phyloP scores from a whole-genome alignment of 1,140 invertebrate species.

The Scaptomyza graminum region DNA sequence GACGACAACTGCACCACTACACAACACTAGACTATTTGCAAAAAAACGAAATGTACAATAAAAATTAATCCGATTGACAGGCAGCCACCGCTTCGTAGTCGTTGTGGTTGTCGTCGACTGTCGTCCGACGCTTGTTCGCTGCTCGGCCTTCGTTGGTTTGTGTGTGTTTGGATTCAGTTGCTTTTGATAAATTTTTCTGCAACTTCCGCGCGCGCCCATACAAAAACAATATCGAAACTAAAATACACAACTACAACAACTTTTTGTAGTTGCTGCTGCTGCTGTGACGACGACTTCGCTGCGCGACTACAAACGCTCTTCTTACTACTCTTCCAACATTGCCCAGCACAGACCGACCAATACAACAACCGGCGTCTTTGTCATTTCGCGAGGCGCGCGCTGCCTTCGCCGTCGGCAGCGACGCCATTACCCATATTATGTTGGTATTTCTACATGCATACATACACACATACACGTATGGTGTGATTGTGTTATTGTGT shows the following conservation, averaged over 20 bases:
- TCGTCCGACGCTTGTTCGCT: slow-evolving; percentile 26
- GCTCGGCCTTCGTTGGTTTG: slow-evolving; percentile 43
- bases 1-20: slow-evolving; percentile 44
- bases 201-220: slow-evolving; percentile 65
- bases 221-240: slow-evolving; percentile 71
- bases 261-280: slow-evolving; percentile 65
- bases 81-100: slow-evolving; percentile 45
- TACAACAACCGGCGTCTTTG: slow-evolving; percentile 58
- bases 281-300: slow-evolving; percentile 39
- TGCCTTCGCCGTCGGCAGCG: slow-evolving; percentile 25
- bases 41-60: slow-evolving; percentile 66
- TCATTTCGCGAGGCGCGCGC: slow-evolving; percentile 50
- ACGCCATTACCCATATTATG: slow-evolving; percentile 52
- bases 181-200: slow-evolving; percentile 65
- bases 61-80: slow-evolving; percentile 73
- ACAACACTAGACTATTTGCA: slow-evolving; percentile 63
- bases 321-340: slow-evolving; percentile 41
- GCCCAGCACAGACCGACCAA: slow-evolving; percentile 38
- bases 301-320: slow-evolving; percentile 32
- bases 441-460: slow-evolving; percentile 31
- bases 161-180: slow-evolving; percentile 23
- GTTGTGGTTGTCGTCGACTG: slow-evolving; percentile 21
- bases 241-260: slow-evolving; percentile 74
- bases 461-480: not conserved
- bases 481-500: not conserved